Evolutionary conservation across 2,113 vertebrate genomes (phyloP).

Genomic region (Chlorodrepanis virens): DNA sequence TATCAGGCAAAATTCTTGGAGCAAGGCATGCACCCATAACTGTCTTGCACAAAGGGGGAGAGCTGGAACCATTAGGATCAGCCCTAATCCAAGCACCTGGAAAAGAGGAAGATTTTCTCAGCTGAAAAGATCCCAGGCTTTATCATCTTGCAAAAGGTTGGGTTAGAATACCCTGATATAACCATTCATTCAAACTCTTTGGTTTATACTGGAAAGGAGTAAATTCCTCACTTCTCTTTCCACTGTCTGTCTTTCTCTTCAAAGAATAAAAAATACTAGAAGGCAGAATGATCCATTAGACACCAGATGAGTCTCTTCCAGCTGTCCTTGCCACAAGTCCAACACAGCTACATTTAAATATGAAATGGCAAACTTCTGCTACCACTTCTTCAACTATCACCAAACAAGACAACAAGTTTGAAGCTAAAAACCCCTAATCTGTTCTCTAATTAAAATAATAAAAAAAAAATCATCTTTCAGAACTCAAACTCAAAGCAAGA

Average conservation of each 20-base stretch:
- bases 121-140: background rate
- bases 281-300: background rate
- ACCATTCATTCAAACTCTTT: no score
- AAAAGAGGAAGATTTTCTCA: background rate
- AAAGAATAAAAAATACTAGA: background rate
- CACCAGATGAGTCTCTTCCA: background rate
- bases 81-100: background rate
- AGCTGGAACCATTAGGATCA: background rate
- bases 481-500: background rate
- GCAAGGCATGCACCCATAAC: background rate
- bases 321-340: background rate
- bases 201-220: rapidly evolving
- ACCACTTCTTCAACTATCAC: background rate
- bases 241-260: background rate
- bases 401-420: background rate
- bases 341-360: background rate
- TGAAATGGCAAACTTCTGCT: background rate
- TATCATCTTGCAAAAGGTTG: background rate
- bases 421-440: background rate
- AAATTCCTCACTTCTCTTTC: background rate
- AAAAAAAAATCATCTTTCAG: background rate
- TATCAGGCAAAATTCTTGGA: background rate
- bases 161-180: rapidly evolving
- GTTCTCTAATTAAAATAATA: background rate
- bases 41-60: rapidly evolving